phyloP scores from a whole-genome alignment of 2,888 invertebrate species.

The Acanthosepion esculentum region DNA sequence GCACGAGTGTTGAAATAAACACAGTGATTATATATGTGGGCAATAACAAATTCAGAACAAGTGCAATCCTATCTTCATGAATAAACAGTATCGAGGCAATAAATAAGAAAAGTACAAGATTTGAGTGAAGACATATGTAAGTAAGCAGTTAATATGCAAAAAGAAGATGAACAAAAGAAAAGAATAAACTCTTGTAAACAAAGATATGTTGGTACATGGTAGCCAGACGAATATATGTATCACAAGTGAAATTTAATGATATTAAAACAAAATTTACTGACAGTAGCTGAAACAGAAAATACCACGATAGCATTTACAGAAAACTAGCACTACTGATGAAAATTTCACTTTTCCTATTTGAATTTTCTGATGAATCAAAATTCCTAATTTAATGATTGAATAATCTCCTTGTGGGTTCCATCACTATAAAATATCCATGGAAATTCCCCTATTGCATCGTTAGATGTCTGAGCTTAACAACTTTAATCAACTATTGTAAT shows the following conservation, averaged over 20 bases:
- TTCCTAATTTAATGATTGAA: too few species aligned
- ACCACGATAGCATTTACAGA: neutral
- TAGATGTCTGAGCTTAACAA: too few species aligned
- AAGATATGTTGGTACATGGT: conserved; percentile 33
- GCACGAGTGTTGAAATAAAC: neutral
- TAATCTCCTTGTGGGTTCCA: too few species aligned
- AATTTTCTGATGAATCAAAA: too few species aligned
- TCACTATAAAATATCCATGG: too few species aligned
- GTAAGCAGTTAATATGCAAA: conserved; percentile 14
- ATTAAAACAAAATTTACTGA: neutral
- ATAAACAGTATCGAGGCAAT: conserved; percentile 8
- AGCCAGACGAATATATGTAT: neutral
- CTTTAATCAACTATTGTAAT: too few species aligned
- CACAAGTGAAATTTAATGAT: conserved; percentile 33
- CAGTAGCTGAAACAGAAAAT: neutral
- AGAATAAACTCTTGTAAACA: neutral
- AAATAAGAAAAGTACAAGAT: neutral
- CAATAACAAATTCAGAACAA: neutral
- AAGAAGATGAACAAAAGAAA: neutral
- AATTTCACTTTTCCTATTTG: too few species aligned
- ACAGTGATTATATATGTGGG: neutral
- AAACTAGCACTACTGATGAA: neutral
- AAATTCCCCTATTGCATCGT: too few species aligned
- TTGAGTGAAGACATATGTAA: conserved; percentile 23
- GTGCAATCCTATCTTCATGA: neutral